phyloP scores from a whole-genome alignment of 2,113 vertebrate genomes.

The Scopus umbretta region DNA sequence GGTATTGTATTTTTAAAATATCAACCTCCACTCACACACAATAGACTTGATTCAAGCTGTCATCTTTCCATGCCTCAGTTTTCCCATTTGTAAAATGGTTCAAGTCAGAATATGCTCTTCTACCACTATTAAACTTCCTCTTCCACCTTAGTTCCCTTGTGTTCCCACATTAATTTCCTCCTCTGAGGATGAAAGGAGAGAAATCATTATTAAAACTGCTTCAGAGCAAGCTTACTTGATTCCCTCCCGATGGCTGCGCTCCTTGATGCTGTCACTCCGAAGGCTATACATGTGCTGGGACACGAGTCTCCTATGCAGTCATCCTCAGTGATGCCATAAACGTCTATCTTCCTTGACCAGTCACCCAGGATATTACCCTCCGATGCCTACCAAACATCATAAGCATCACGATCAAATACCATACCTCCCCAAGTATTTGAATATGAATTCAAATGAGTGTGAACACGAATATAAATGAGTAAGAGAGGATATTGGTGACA shows the following conservation, averaged over 20 bases:
- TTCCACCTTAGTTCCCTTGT: not conserved
- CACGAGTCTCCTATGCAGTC: not conserved
- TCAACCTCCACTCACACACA: not conserved
- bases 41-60: not conserved
- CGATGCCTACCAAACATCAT: not conserved
- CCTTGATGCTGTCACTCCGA: not conserved
- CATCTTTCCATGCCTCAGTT: not conserved
- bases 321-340: accelerated
- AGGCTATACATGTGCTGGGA: not conserved
- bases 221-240: not conserved
- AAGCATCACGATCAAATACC: not conserved
- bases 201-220: not conserved
- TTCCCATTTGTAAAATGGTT: not conserved
- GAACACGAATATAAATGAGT: not conserved
- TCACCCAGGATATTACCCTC: not conserved
- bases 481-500: not conserved
- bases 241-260: not conserved
- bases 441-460: not conserved
- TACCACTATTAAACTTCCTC: not conserved
- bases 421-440: not conserved
- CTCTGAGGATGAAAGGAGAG: not conserved
- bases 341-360: not conserved
- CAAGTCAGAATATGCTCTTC: not conserved
- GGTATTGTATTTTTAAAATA: slow-evolving; percentile 46
- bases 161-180: not conserved